A percentile compares a stretch with the other conserved stretches of the same genome.
Conservation (phyloP, 1,140 invertebrate genomes). For the Eriosoma lanigerum region DNA sequence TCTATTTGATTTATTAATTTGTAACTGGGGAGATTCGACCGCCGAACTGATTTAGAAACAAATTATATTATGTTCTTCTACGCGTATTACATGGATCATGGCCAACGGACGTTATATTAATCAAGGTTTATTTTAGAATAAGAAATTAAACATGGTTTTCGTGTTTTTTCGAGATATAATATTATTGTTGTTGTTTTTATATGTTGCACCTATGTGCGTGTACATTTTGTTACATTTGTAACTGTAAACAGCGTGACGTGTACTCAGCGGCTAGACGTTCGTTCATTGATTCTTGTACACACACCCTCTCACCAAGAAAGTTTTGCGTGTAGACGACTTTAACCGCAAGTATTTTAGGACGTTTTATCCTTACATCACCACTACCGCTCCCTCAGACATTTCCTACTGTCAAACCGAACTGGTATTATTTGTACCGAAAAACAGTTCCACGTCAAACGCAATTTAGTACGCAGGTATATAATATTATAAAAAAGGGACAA, state of each 20-base stretch:
- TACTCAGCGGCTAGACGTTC: background rate
- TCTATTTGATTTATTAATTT: too few species aligned
- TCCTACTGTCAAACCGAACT: too few species aligned
- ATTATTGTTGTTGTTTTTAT: too few species aligned
- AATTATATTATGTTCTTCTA: too few species aligned
- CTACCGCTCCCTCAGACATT: background rate
- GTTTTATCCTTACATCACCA: background rate
- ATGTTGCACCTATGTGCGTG: too few species aligned
- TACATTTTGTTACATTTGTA: background rate
- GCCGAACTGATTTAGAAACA: too few species aligned
- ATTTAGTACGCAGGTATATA: background rate
- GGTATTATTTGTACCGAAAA: slow-evolving; percentile 18
- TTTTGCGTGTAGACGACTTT: slow-evolving; percentile 13
- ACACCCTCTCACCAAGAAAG: background rate
- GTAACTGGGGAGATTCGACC: too few species aligned
- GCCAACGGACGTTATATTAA: too few species aligned
- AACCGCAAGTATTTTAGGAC: slow-evolving; percentile 11
- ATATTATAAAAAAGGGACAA: background rate
- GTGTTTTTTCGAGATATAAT: too few species aligned
- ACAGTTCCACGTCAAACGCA: background rate
- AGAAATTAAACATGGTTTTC: too few species aligned
- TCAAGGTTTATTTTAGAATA: too few species aligned
- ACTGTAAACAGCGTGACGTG: background rate
- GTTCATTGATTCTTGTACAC: slow-evolving; percentile 12
- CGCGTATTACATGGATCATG: too few species aligned